These are phyloP conservation scores for Pachycephala philippinensis DNA, from an alignment of 2,113 vertebrate genomes.

Conservation along the genomic window DNA sequence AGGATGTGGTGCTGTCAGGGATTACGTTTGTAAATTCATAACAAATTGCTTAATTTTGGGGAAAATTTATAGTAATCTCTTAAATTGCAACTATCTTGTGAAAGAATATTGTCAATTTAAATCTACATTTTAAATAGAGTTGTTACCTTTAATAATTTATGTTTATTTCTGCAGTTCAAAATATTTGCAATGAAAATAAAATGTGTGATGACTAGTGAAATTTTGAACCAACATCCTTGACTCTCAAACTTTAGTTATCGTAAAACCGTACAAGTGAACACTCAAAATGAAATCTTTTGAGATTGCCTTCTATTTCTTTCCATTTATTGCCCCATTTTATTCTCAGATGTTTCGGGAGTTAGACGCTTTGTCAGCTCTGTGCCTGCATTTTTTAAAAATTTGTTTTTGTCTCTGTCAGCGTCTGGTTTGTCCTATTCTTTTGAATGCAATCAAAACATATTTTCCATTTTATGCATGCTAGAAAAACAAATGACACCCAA, in stretches of 20 bases:
- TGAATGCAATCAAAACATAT: neutral
- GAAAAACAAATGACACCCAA: neutral
- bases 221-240: neutral
- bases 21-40: neutral
- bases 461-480: neutral
- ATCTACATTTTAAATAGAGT: neutral
- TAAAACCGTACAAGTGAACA: neutral
- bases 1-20: neutral
- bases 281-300: neutral
- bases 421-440: neutral
- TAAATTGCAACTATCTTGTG: neutral
- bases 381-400: neutral
- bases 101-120: neutral
- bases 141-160: neutral
- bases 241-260: neutral
- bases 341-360: neutral
- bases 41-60: neutral
- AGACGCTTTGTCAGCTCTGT: neutral
- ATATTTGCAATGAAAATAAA: neutral
- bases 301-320: neutral
- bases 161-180: neutral
- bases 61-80: neutral
- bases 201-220: neutral
- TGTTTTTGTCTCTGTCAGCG: neutral
- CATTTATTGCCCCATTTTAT: neutral